Percentiles rank a stretch among this genome's conserved stretches.
Evolutionary conservation across 1,140 invertebrate species (phyloP).

Genomic region (Holotrichia oblita): DNA sequence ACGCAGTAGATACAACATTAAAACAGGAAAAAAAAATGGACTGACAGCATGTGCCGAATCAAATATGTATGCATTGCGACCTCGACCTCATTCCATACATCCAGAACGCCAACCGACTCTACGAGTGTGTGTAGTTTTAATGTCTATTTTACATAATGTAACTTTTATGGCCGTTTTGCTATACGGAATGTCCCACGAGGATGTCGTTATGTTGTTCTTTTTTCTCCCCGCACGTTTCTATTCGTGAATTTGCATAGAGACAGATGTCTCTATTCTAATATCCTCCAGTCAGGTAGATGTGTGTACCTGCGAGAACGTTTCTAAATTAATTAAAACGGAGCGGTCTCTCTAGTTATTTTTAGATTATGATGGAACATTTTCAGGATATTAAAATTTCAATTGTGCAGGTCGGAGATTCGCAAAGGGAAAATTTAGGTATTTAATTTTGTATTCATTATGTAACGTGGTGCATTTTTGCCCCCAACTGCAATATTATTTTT

Average conservation of each 20-base stretch:
- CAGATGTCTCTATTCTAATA: background rate
- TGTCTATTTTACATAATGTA: slow-evolving; percentile 30
- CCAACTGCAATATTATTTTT: too few relatives aligned
- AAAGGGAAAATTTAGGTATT: too few relatives aligned
- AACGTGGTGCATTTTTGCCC: too few relatives aligned
- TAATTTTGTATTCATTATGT: too few relatives aligned
- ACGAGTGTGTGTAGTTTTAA: background rate
- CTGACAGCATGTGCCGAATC: background rate
- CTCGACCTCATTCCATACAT: background rate
- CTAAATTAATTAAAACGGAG: background rate
- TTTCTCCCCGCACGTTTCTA: too few relatives aligned
- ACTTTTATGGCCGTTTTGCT: slow-evolving; percentile 25
- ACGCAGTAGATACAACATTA: too few relatives aligned
- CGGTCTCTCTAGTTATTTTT: background rate
- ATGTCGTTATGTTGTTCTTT: background rate
- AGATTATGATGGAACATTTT: slow-evolving; percentile 1
- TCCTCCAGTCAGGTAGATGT: background rate
- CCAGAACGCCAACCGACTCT: background rate
- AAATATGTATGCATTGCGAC: background rate
- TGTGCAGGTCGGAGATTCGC: too few relatives aligned
- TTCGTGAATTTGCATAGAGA: background rate
- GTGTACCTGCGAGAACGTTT: background rate
- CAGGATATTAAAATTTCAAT: background rate
- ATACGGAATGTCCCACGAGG: background rate
- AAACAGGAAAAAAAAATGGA: too few relatives aligned